phyloP scores from a whole-genome alignment of 2,797 vertebrate genomes.

The Ctenochaetus hawaiiensis region DNA sequence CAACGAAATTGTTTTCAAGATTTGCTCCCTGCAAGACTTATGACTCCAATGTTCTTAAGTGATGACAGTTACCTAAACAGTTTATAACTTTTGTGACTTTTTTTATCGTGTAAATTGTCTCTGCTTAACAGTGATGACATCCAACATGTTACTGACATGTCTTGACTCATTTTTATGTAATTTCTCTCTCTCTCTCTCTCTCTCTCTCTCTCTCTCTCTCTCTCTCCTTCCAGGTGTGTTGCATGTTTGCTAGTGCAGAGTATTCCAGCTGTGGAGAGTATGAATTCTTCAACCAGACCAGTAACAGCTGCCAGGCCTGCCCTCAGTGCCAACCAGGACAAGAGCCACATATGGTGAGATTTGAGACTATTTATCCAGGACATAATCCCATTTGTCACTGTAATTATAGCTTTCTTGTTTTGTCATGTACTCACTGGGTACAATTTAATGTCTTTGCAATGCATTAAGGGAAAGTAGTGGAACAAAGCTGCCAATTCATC shows the following conservation, averaged over 20 bases:
- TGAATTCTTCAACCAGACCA: constrained; percentile 97
- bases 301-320: constrained; percentile 93
- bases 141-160: neutral
- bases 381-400: neutral
- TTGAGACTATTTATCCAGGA: neutral
- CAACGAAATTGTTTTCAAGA: neutral
- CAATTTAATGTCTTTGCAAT: neutral
- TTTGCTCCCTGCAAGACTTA: neutral
- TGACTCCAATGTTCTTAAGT: neutral
- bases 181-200: constrained; percentile 4
- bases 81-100: too few species aligned
- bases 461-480: neutral
- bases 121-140: too few species aligned
- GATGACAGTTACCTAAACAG: neutral
- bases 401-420: neutral
- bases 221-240: constrained; percentile 86
- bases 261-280: constrained; percentile 95
- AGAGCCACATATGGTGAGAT: constrained; percentile 94
- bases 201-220: neutral
- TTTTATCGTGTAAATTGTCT: too few species aligned
- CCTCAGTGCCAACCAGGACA: constrained; percentile 95
- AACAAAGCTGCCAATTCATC: neutral
- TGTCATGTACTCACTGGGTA: neutral
- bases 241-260: constrained; percentile 89
- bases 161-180: neutral